Base-by-base conservation (phyloP, 92 coral and sea anemone genomes). In the Siderastrea siderea region DNA sequence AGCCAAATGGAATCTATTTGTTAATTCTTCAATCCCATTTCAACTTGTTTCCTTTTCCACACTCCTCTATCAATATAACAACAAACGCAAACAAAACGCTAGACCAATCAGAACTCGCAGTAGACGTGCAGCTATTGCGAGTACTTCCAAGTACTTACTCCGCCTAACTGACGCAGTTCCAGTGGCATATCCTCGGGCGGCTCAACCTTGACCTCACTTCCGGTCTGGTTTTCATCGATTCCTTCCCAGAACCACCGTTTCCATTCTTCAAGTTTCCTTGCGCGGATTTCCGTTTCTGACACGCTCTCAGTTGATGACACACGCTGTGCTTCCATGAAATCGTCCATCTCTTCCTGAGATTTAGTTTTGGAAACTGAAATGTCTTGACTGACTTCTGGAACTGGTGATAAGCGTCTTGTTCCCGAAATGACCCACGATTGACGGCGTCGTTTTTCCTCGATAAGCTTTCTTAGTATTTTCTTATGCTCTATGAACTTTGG, bases 281-380 rank as follows among this genome's bases (percentile, higher is more conserved):
- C 86, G 52, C 72, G 84, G 72, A 74, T 80, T 3, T 78, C 88
- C 43, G 54, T 71, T 43, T 92, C 90, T 16, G 44, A 80, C 9
- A 86, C 78, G 67, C 98, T 98, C 71, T 94, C 98, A 12, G 95
- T 68, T 7, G 99, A 95, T 0, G 90, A 94, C 5, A 95, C 88
- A 62, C 92, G 83, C 16, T 87, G 91, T 14, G 81, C 78, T 38
- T 94, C 98, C 94, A 95, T 88, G 74, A 92, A 94, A 1, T 78
- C 83, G 14, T 95, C 96, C 12, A 94, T 88, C 13, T 92, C 93
- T 49, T 84, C 87, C 44, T 89, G 74, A 15, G 71, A 48, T 5
- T 52, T 50, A 9, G 48, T 19, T 43, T n/a, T 61, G 62, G 66
- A 58, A 19, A 73, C 50, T 47, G 44, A 8, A 58, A 16, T 71